Percentiles rank a stretch among this genome's conserved stretches.
Evolutionary conservation across 2,113 vertebrate species (phyloP).

Genomic region (Colaptes auratus): DNA sequence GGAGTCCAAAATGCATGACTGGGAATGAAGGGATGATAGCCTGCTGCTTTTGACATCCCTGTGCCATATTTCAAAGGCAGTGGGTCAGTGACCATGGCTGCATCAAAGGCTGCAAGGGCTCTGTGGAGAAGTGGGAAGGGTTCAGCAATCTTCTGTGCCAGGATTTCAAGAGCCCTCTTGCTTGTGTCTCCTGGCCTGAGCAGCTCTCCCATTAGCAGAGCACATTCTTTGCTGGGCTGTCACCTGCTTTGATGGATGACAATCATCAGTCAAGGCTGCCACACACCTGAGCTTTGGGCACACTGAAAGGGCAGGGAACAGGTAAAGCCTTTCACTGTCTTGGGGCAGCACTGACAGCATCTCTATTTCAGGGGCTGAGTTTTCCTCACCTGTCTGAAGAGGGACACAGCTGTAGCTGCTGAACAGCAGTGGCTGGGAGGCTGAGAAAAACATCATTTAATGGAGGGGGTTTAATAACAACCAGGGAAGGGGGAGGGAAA

Average conservation of each 20-base stretch:
- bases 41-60: conserved; percentile 23
- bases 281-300: conserved; percentile 58
- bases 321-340: conserved; percentile 1
- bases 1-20: not conserved
- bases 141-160: not conserved
- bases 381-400: conserved; percentile 61
- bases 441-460: conserved; percentile 40
- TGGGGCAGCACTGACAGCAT: conserved; percentile 61
- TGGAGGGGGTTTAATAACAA: conserved; percentile 7
- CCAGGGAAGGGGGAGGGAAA: not conserved
- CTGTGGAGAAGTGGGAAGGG: not conserved
- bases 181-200: not conserved
- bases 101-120: conserved; percentile 35
- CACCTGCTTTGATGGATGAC: conserved; percentile 55
- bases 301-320: not conserved
- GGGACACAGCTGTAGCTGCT: conserved; percentile 35
- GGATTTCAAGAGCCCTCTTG: conserved; percentile 26
- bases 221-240: conserved; percentile 43
- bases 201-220: conserved; percentile 34
- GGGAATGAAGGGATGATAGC: conserved; percentile 27
- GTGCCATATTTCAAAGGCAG: conserved; percentile 54
- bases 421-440: conserved; percentile 18
- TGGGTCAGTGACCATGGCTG: conserved; percentile 33
- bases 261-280: conserved; percentile 56
- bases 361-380: conserved; percentile 45